Evolutionary conservation across 2,888 invertebrate genomes (phyloP).

Genomic region (Hetaerina titia): DNA sequence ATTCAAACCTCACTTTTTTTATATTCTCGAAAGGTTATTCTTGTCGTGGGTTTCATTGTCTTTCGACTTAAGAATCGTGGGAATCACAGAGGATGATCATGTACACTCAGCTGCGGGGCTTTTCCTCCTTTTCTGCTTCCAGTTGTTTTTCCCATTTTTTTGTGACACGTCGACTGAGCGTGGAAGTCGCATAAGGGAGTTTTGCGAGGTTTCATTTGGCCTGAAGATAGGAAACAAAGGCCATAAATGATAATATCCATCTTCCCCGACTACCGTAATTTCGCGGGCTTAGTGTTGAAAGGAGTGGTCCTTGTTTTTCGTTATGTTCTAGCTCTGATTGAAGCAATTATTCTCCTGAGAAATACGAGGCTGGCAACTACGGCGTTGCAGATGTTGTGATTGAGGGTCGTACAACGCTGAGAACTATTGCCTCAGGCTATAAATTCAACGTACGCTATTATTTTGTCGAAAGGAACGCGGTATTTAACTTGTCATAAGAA

Average conservation of each 20-base stretch:
- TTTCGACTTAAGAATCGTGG: conserved; percentile 9
- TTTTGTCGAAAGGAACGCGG: too few relatives aligned
- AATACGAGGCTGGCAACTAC: background rate
- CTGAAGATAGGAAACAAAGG: background rate
- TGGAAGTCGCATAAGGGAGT: background rate
- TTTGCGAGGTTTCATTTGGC: background rate
- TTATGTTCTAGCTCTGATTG: background rate
- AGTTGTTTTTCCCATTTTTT: background rate
- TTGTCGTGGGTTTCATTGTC: background rate
- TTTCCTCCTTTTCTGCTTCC: background rate
- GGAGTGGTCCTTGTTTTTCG: background rate
- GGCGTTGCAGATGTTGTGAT: background rate
- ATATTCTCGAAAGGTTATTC: background rate
- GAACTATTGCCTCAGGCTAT: background rate
- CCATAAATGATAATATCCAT: conserved; percentile 1
- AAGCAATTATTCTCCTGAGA: conserved; percentile 1
- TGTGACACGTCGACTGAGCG: conserved; percentile 1
- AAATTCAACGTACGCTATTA: too few relatives aligned
- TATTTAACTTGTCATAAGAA: too few relatives aligned
- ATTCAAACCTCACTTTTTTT: background rate
- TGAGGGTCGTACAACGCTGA: background rate
- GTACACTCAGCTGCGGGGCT: background rate
- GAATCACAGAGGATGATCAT: conserved; percentile 17
- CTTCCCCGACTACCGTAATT: background rate
- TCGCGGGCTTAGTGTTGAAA: background rate